Percentiles rank a stretch among this genome's conserved stretches.
phyloP scores from a whole-genome alignment of 2,797 vertebrate genomes.

The Pipistrellus pipistrellus region DNA sequence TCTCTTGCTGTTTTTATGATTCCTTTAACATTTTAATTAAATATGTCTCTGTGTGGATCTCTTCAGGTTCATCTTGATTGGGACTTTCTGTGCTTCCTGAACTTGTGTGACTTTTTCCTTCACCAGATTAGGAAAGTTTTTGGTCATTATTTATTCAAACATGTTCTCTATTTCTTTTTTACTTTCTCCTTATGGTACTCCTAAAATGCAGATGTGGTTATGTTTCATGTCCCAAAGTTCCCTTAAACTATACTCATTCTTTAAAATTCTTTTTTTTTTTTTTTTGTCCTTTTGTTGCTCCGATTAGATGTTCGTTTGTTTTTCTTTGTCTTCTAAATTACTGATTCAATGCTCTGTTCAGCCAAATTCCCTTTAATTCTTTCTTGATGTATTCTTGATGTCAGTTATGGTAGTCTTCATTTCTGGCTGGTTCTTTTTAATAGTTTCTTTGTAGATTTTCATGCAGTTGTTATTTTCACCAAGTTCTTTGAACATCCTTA shows the following conservation, averaged over 20 bases:
- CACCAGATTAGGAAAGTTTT: not conserved
- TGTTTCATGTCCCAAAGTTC: not conserved
- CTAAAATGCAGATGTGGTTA: not conserved
- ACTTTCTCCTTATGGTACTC: not conserved
- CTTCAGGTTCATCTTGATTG: not conserved
- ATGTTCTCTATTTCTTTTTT: not conserved
- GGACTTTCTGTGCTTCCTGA: not conserved
- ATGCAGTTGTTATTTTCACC: not conserved
- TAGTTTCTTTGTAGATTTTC: not conserved
- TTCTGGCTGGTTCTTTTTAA: not conserved
- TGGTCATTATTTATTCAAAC: not conserved
- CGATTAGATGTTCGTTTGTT: too few species aligned
- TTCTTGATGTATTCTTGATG: not conserved
- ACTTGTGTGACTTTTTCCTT: not conserved
- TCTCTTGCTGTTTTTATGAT: not conserved
- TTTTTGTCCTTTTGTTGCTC: not conserved
- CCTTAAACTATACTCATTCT: not conserved
- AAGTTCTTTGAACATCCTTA: not conserved
- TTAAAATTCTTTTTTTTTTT: not conserved
- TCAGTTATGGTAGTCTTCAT: not conserved
- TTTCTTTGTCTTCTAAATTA: not conserved
- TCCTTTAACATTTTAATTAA: not conserved
- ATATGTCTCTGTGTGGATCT: not conserved
- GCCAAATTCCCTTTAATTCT: not conserved
- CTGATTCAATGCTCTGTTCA: not conserved